Base-by-base conservation (phyloP, 37 sponge, comb jelly and placozoan genomes). In the Oopsacas minuta region DNA sequence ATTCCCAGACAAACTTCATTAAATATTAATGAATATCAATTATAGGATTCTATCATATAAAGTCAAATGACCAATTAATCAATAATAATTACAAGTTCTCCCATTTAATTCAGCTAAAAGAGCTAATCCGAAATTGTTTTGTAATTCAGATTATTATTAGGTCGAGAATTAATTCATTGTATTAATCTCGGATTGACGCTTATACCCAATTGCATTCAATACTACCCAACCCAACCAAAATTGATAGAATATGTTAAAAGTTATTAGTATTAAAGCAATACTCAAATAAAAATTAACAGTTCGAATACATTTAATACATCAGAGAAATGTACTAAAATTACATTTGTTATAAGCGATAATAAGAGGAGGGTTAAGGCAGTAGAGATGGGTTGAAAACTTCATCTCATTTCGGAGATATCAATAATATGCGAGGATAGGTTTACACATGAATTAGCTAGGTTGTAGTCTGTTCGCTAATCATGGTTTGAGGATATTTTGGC, bases 301-400 rank as follows among this genome's bases (percentile, higher is more conserved):
- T 61, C 75, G 75, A 61, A 61, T 61, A 61, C 75, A 61, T n/a
- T 61, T 25, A 61, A 61, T 61, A 61, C 75, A 61, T 25, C 75
- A 61, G 28, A 61, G 51, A 7, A 32, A 61, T 61, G 75, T 61
- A 12, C 75, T 61, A 61, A 61, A 61, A 61, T 61, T 61, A 61
- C 75, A 61, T 5, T 25, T n/a, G n/a, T 3, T 61, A 61, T 3
- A 61, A 61, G 75, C 75, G 75, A 61, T 61, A 61, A 61, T 61
- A 61, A 61, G 75, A 61, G 75, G 20, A 10, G 30, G 75, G 75
- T 34, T 34, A 61, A 32, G 75, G 28, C 5, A n/a, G 20, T 46
- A 46, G 51, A 46, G 51, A 22, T 46, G 51, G 17, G 51, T 61
- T 61, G 7, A 12, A 61, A 61, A 61, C 28, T 61, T 61, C 51